A percentile compares a stretch with the other conserved stretches of the same genome.
phyloP scores from a whole-genome alignment of 2,888 invertebrate genomes.

The Syrphus vitripennis region DNA sequence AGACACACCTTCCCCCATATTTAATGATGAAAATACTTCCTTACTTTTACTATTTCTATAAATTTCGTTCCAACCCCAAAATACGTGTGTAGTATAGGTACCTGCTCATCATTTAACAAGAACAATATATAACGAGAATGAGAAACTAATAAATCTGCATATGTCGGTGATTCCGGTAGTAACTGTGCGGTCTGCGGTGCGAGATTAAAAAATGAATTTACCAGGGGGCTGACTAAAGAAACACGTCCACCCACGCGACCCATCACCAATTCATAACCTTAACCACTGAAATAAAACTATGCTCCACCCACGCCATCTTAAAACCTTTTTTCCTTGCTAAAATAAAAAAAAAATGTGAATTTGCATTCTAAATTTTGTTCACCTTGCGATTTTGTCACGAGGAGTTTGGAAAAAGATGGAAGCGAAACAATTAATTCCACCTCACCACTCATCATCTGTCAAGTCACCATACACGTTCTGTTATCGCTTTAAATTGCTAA shows the following conservation, averaged over 20 bases:
- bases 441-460: not conserved
- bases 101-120: not conserved
- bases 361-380: slow-evolving; percentile 42
- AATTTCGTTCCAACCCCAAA: not conserved
- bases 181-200: not conserved
- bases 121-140: too few species aligned
- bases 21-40: not conserved
- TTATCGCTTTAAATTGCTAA: slow-evolving; percentile 44
- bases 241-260: not conserved
- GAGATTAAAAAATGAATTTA: slow-evolving; percentile 45
- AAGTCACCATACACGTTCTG: not conserved
- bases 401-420: slow-evolving; percentile 49
- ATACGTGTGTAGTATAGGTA: not conserved
- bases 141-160: not conserved
- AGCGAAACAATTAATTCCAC: slow-evolving; percentile 62
- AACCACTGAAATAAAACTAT: slow-evolving; percentile 10
- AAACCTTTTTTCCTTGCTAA: slow-evolving; percentile 49
- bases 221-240: slow-evolving; percentile 10
- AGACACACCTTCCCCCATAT: not conserved
- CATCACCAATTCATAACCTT: slow-evolving; percentile 4
- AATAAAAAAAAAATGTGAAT: slow-evolving; percentile 51
- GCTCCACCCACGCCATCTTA: slow-evolving; percentile 29
- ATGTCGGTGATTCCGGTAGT: not conserved
- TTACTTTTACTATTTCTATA: not conserved
- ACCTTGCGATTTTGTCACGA: slow-evolving; percentile 29